A percentile compares a stretch with the other conserved stretches of the same genome.
phyloP scores from a whole-genome alignment of 2,113 vertebrate genomes.

The Megaceryle torquata region DNA sequence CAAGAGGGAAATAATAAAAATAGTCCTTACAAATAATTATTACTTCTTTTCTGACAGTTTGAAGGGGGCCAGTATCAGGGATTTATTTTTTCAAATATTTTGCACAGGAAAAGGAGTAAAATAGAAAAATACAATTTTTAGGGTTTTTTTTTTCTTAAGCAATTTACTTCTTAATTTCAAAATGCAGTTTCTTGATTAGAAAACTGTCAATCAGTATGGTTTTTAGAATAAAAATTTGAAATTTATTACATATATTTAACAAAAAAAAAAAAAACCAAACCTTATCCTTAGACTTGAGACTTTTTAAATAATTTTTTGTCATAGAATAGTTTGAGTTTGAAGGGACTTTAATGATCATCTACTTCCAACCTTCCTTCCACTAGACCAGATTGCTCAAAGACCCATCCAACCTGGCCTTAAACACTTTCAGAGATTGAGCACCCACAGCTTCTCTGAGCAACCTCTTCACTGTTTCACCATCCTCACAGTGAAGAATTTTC shows the following conservation, averaged over 20 bases:
- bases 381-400: neutral
- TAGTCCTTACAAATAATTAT: too few species aligned
- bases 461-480: neutral
- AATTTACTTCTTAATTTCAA: neutral
- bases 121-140: too few species aligned
- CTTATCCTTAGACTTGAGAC: neutral
- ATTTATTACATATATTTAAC: neutral
- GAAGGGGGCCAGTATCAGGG: too few species aligned
- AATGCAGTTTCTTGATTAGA: neutral
- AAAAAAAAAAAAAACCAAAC: neutral
- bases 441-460: too few species aligned
- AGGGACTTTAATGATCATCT: neutral
- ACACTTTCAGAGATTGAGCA: too few species aligned
- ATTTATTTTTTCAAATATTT: too few species aligned
- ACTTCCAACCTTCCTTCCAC: neutral
- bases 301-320: neutral
- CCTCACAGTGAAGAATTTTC: neutral
- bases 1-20: too few species aligned
- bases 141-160: too few species aligned
- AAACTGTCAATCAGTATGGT: fast-evolving
- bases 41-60: too few species aligned
- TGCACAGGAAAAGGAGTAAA: too few species aligned
- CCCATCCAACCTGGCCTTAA: neutral
- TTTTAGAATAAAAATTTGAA: neutral
- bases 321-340: neutral